These are phyloP conservation scores for Motacilla tschutschensis DNA, from an alignment of 2,113 vertebrate species.

Conservation along the genomic window DNA sequence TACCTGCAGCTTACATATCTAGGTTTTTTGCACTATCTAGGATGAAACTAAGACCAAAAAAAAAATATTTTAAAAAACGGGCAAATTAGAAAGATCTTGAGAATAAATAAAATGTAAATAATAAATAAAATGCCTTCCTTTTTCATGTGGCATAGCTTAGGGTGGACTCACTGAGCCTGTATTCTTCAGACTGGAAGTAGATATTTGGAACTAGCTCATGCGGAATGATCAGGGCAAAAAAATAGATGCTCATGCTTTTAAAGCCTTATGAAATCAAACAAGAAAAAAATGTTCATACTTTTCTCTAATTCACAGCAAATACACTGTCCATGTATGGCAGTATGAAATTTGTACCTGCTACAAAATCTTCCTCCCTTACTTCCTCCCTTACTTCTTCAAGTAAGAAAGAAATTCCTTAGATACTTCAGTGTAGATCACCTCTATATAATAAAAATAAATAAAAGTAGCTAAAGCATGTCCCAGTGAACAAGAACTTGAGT, in stretches of 20 bases:
- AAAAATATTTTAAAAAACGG: neutral
- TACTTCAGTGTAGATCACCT: neutral
- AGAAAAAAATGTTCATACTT: neutral
- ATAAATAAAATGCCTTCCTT: neutral
- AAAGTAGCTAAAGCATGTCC: neutral
- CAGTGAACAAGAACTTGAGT: neutral
- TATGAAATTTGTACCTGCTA: neutral
- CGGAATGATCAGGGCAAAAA: neutral
- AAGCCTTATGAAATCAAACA: neutral
- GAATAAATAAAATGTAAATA: neutral
- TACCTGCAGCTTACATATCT: neutral
- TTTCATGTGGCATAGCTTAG: neutral
- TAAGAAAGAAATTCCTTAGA: neutral
- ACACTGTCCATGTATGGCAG: fast-evolving
- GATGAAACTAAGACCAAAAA: neutral
- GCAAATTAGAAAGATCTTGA: neutral
- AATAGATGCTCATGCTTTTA: neutral
- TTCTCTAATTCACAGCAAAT: neutral
- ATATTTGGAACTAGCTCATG: neutral
- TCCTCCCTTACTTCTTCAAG: no score
- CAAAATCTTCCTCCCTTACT: neutral
- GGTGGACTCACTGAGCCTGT: fast-evolving
- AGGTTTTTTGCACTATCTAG: neutral
- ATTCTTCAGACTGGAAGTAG: neutral
- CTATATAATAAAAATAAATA: neutral